Conservation (phyloP, 2,113 vertebrate genomes). For the Camelus dromedarius region DNA sequence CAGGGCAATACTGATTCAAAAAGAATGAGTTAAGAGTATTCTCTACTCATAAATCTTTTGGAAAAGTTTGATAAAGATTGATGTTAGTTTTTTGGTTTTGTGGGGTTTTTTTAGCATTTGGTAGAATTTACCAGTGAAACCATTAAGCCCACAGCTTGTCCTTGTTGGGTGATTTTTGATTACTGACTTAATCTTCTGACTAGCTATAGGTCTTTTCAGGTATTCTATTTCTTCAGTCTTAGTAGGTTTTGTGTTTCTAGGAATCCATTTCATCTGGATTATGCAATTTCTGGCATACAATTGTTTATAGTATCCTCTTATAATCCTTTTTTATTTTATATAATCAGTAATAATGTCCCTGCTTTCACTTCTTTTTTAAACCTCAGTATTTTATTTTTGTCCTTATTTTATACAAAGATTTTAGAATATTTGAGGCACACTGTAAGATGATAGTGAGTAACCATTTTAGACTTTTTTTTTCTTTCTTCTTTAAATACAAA, state of each 20-base stretch:
- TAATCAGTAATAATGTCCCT: background rate
- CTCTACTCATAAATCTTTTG: no score
- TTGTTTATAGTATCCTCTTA: background rate
- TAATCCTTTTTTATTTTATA: background rate
- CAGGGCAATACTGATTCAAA: background rate
- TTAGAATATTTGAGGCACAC: background rate
- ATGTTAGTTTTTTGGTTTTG: no score
- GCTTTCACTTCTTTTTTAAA: background rate
- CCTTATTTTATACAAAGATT: background rate
- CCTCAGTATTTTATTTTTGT: constrained; percentile 77
- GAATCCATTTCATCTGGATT: background rate
- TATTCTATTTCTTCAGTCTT: background rate
- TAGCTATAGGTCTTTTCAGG: background rate
- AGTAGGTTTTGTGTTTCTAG: background rate
- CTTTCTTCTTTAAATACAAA: constrained; percentile 9
- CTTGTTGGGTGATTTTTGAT: background rate
- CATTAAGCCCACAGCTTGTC: background rate
- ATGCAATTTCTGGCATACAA: background rate
- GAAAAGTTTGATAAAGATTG: no score
- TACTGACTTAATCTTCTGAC: background rate
- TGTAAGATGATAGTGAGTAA: background rate
- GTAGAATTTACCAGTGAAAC: background rate
- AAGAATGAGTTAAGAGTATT: background rate
- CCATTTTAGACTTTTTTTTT: background rate
- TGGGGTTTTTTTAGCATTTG: background rate